Evolutionary conservation across 2,797 vertebrate species (phyloP).

Genomic region (Gymnocypris eckloni): DNA sequence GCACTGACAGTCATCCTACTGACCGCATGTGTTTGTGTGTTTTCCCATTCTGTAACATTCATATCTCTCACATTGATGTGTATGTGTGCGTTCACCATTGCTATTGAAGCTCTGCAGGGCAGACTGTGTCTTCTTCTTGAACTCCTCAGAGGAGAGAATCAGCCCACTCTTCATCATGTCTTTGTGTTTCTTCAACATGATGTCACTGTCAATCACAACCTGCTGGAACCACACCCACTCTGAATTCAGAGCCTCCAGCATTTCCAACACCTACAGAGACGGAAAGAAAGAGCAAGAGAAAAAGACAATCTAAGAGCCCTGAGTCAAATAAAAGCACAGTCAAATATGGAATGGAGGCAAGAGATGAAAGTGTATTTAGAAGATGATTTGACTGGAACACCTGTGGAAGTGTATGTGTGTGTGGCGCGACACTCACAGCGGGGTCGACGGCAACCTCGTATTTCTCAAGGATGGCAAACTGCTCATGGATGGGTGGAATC

Average conservation of each 20-base stretch:
- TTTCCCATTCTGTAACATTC: constrained; percentile 39
- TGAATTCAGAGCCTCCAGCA: constrained; percentile 76
- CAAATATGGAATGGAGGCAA: background rate
- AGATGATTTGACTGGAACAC: constrained; percentile 13
- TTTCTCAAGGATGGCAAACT: constrained; percentile 85
- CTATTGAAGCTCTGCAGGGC: constrained; percentile 77
- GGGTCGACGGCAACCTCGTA: constrained; percentile 83
- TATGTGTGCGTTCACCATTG: constrained; percentile 72
- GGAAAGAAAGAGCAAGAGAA: constrained; percentile 30
- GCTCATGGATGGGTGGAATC: constrained; percentile 82
- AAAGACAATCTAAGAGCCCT: constrained; percentile 7
- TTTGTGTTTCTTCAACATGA: constrained; percentile 81
- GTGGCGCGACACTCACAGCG: constrained; percentile 70
- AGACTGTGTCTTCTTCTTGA: constrained; percentile 82
- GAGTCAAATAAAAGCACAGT: constrained; percentile 24
- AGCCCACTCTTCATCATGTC: constrained; percentile 85
- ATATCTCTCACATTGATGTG: constrained; percentile 18
- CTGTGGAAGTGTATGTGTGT: background rate
- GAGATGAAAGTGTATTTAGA: constrained; percentile 26
- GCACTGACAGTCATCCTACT: constrained; percentile 45
- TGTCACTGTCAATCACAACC: constrained; percentile 80
- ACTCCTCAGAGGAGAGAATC: constrained; percentile 80
- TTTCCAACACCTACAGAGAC: constrained; percentile 78
- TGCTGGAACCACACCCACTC: constrained; percentile 86
- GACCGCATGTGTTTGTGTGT: constrained; percentile 19